Conservation (phyloP, 2,113 vertebrate species). For the Parus major region DNA sequence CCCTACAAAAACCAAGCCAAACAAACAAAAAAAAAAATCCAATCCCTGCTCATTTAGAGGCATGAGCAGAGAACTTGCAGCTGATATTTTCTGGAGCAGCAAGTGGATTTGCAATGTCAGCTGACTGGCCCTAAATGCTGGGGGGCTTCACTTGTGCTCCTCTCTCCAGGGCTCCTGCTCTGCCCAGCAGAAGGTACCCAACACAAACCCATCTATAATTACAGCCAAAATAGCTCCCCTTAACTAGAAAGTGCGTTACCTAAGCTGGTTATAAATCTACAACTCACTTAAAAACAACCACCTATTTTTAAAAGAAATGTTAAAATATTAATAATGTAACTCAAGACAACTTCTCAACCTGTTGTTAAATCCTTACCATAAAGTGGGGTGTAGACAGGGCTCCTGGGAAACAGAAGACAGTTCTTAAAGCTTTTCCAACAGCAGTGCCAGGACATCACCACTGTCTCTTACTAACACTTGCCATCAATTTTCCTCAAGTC, state of each 20-base stretch:
- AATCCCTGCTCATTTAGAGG: accelerated
- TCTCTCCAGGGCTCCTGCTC: neutral
- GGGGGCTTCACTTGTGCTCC: neutral
- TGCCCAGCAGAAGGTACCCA: neutral
- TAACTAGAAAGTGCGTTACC: neutral
- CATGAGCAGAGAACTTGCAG: neutral
- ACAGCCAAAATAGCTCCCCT: neutral
- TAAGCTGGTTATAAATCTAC: neutral
- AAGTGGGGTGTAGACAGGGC: neutral
- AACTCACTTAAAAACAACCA: neutral
- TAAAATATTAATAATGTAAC: neutral
- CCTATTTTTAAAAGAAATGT: neutral
- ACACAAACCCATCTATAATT: neutral
- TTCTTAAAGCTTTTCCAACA: neutral
- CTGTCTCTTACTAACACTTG: neutral
- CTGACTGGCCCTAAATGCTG: neutral
- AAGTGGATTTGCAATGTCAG: neutral
- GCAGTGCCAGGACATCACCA: neutral
- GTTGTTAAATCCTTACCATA: neutral
- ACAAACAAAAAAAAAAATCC: neutral
- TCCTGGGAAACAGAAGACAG: neutral
- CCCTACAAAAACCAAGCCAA: too few species aligned
- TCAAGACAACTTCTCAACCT: neutral
- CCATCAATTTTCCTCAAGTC: neutral
- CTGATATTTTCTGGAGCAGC: neutral